Base-by-base conservation (phyloP, 2,888 invertebrate genomes). In the Acanthopleura granulata region DNA sequence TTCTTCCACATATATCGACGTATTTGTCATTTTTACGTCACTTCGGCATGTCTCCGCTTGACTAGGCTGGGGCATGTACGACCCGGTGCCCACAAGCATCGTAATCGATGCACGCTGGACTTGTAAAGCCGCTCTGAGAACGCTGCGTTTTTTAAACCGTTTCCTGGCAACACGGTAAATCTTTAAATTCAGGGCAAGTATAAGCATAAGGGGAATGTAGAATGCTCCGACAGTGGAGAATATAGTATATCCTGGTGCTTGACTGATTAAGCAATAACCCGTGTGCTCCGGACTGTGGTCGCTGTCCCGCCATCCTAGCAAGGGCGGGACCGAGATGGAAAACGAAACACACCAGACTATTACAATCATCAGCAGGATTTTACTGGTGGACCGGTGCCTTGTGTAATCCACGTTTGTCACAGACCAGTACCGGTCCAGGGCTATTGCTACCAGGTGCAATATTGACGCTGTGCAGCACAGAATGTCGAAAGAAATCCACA, bases 151-250 rank as follows among this genome's bases (percentile, higher is more conserved):
- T 9, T 96, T 93, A 86, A 96, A 96, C 90, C 96, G 93, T 90
- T 93, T 93, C 76, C 96, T 92, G 3, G 98, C 98, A 61, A 95
- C 95, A 91, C 97, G 95, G 91, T 74, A 98, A 90, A 99, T 98
- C 92, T 96, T 97, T 95, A 97, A 97, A 92, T 99, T 99, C 51
- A 99, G 93, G 83, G 96, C 94, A 82, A 98, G 94, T 87, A 99
- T 98, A 82, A 97, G 95, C 80, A 96, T 92, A 30, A 98, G 93
- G 3, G 98, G 98, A 82, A 97, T 94, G 92, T 98, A 99, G 92
- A 99, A 99, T 27, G 98, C 97, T 82, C 96, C 95, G 91, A 95
- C 95, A n/a, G 98, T 98, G 76, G 97, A 97, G 91, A 98, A 97
- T 87, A 97, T 95, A 93, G 97, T 97, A 74, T 90, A 97, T 75